These are phyloP conservation scores for Megalonaias nervosa DNA, from an alignment of 1,140 invertebrate genomes.

Conservation along the genomic window DNA sequence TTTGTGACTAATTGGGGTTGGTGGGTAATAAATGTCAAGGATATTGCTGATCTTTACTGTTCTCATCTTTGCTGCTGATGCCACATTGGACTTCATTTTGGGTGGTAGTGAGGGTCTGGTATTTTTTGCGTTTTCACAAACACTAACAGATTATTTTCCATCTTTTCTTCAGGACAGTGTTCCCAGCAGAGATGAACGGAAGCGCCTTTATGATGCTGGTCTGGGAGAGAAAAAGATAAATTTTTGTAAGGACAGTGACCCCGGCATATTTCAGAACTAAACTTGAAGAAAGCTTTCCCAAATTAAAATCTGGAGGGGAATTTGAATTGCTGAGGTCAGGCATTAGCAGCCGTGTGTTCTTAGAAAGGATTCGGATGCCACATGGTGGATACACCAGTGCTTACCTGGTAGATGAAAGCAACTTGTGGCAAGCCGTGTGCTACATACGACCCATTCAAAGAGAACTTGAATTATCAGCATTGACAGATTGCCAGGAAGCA, in stretches of 20 bases:
- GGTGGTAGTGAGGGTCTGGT: no score
- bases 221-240: slow-evolving; percentile 14
- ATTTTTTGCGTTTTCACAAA: neutral
- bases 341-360: slow-evolving; percentile 3
- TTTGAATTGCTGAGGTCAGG: slow-evolving; percentile 16
- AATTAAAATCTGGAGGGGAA: slow-evolving; percentile 16
- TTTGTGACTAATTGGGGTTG: no score
- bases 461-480: no score
- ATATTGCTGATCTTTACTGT: no score
- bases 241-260: slow-evolving; percentile 12
- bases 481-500: no score
- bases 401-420: slow-evolving; percentile 10
- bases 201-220: slow-evolving; percentile 8
- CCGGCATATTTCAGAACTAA: slow-evolving; percentile 13
- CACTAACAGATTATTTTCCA: neutral
- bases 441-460: slow-evolving; percentile 11
- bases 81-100: no score
- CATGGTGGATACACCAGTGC: slow-evolving; percentile 13
- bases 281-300: slow-evolving; percentile 17
- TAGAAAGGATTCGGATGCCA: slow-evolving; percentile 16
- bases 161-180: slow-evolving; percentile 8
- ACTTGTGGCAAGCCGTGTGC: slow-evolving; percentile 26
- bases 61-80: no score
- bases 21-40: no score
- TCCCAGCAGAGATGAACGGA: slow-evolving; percentile 12